phyloP scores from a whole-genome alignment of 2,797 vertebrate species.

The Gastrophryne carolinensis region DNA sequence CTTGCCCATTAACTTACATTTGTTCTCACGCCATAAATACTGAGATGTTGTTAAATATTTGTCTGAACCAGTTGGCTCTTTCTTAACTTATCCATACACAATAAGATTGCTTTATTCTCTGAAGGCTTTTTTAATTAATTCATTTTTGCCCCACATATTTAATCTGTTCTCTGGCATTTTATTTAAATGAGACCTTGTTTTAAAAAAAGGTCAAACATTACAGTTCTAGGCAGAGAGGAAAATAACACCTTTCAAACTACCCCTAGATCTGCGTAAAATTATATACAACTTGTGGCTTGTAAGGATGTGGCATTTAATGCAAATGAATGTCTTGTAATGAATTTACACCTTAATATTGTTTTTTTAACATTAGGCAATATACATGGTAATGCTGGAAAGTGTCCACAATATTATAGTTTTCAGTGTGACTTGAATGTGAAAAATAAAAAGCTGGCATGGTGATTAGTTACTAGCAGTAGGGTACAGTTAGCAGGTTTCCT shows the following conservation, averaged over 20 bases:
- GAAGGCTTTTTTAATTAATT: conserved; percentile 81
- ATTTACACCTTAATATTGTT: conserved; percentile 25
- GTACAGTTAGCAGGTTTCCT: background rate
- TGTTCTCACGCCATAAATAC: conserved; percentile 75
- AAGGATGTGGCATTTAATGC: conserved; percentile 63
- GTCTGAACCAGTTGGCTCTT: conserved; percentile 78
- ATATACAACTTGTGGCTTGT: conserved; percentile 71
- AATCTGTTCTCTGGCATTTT: conserved; percentile 81
- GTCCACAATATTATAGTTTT: background rate
- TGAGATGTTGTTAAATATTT: conserved; percentile 83
- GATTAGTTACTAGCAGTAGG: background rate
- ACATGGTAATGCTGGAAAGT: conserved; percentile 1
- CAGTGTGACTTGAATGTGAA: background rate
- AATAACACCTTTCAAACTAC: conserved; percentile 79
- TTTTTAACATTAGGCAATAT: background rate
- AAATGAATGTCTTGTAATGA: conserved; percentile 54
- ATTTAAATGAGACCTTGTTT: conserved; percentile 79
- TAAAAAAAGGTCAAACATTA: conserved; percentile 80
- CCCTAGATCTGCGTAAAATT: conserved; percentile 70
- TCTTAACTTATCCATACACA: too few relatives aligned
- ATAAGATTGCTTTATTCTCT: too few relatives aligned
- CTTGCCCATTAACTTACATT: conserved; percentile 54
- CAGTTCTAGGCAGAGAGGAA: conserved; percentile 82
- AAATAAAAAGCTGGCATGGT: background rate
- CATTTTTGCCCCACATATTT: conserved; percentile 80